Conservation (phyloP, 2,113 vertebrate genomes). For the Argyrosomus japonicus region DNA sequence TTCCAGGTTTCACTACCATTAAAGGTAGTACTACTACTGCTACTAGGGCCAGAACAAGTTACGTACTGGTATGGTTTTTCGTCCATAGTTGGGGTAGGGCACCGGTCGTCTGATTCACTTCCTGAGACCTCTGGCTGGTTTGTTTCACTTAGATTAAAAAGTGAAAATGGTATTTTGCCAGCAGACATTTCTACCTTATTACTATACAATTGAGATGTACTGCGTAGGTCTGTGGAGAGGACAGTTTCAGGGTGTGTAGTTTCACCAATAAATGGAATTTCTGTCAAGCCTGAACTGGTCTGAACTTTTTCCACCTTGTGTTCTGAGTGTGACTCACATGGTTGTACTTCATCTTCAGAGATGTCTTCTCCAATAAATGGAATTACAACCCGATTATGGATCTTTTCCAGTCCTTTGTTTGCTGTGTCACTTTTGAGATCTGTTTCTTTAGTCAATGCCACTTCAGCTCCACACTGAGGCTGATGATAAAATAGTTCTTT, state of each 20-base stretch:
- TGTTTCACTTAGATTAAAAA: conserved; percentile 17
- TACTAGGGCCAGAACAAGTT: background rate
- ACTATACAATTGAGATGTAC: background rate
- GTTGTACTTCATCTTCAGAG: background rate
- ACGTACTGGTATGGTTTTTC: conserved; percentile 36
- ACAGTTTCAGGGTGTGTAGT: background rate
- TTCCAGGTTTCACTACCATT: conserved; percentile 14
- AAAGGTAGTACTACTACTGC: conserved; percentile 3
- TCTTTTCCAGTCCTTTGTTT: conserved; percentile 3
- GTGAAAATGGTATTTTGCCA: conserved; percentile 4
- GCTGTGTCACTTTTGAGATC: background rate
- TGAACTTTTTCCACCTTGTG: conserved; percentile 7
- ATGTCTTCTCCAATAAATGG: conserved; percentile 42
- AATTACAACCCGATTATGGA: conserved; percentile 20
- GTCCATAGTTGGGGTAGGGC: conserved; percentile 65
- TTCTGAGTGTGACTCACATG: background rate
- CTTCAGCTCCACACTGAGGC: background rate
- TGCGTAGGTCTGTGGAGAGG: background rate
- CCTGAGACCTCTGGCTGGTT: background rate
- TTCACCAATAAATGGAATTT: conserved; percentile 32
- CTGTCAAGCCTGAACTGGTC: background rate
- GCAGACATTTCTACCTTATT: background rate
- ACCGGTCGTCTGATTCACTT: conserved; percentile 35
- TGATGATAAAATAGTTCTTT: conserved; percentile 10
- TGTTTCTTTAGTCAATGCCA: background rate